Base-by-base conservation (phyloP, 2,888 invertebrate genomes). In the Drosophila phalerata region DNA sequence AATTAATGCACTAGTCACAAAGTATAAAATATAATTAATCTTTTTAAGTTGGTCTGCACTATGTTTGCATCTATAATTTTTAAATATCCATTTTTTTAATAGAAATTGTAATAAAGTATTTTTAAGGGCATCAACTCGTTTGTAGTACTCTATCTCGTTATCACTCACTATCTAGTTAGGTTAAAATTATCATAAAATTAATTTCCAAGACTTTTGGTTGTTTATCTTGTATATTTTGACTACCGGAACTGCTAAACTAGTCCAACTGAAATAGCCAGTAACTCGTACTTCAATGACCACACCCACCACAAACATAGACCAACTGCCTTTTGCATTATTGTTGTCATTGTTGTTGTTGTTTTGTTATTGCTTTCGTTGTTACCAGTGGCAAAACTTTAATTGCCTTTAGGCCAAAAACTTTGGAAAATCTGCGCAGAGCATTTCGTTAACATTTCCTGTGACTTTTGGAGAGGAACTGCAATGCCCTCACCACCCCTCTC, bases 371-470 rank as follows among this genome's bases (percentile, higher is more conserved):
- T 37, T 34, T 37, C 47, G 43, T 62, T 62, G 62, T 53, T 25
- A 17, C 48, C 55, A 65, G 48, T 63, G 77, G 71, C 70, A 69
- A 79, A 84, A 84, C 75, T 84, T 84, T 87, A 87, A 84, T 85
- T 85, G 89, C 83, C 89, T 85, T 89, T 73, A 49, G 75, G 74
- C 58, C 71, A 65, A 73, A 81, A 81, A 78, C 69, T 81, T 81
- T 75, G 70, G 47, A 19, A 77, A 88, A 79, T 77, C 83, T 78
- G 75, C 75, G 57, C 68, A 77, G 53, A 72, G 85, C 82, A 94
- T 95, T 92, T 95, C 95, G 82, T 95, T 95, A 49, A 94, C 95
- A 86, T 94, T 94, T 56, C 93, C 94, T 67, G 78, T 78, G 73
- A 81, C 74, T 78, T 80, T 79, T 70, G 93, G 94, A 65, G 94